phyloP scores from a whole-genome alignment of 64 coral and sea anemone species.

The Dendrophyllia cribrosa region DNA sequence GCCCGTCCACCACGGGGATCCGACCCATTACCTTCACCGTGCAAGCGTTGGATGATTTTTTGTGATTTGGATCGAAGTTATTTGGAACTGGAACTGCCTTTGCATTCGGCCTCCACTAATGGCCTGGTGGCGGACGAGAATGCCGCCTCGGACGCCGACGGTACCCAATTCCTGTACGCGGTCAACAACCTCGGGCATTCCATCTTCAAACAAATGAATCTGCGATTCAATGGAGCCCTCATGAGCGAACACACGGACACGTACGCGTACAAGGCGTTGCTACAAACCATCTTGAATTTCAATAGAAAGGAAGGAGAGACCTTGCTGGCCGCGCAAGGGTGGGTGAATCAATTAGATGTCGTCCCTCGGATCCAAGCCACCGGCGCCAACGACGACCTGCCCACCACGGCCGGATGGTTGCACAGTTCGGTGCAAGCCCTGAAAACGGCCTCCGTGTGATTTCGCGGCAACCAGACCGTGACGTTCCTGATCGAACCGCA shows the following conservation, averaged over 20 bases:
- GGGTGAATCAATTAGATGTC: conserved; percentile 1
- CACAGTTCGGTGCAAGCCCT: neutral
- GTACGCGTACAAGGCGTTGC: conserved; percentile 8
- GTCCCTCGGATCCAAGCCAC: neutral
- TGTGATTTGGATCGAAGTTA: too few relatives aligned
- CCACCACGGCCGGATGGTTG: too few relatives aligned
- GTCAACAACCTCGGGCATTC: conserved; percentile 2
- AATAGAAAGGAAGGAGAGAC: neutral
- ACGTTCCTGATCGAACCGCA: neutral
- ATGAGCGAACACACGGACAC: conserved; percentile 30
- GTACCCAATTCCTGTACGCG: neutral
- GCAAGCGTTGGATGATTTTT: too few relatives aligned
- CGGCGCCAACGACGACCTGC: neutral
- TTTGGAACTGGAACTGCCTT: too few relatives aligned
- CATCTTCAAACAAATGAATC: conserved; percentile 15
- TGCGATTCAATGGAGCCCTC: conserved; percentile 11
- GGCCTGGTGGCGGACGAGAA: too few relatives aligned
- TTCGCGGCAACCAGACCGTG: neutral
- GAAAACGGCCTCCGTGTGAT: neutral
- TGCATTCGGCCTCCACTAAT: too few relatives aligned
- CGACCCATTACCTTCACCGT: too few relatives aligned
- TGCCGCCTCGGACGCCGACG: too few relatives aligned
- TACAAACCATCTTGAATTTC: conserved; percentile 10
- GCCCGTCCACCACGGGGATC: too few relatives aligned
- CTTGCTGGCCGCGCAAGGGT: neutral